Evolutionary conservation across 2,113 vertebrate species (phyloP).

Genomic region (Myanophis thanlyinensis): DNA sequence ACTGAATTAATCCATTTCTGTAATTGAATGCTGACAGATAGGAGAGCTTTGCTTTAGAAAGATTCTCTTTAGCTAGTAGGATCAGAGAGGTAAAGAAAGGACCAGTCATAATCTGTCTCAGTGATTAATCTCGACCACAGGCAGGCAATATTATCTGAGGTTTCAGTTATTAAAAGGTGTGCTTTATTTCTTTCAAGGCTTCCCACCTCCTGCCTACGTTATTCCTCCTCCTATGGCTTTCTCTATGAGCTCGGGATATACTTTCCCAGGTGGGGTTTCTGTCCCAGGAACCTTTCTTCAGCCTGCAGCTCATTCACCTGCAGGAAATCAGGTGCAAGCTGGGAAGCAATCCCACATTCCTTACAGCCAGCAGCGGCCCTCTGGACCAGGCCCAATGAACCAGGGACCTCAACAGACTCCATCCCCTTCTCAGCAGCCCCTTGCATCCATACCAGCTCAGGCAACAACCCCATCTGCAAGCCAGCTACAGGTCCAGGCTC

Average conservation of each 20-base stretch:
- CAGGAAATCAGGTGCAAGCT: slow-evolving; percentile 83
- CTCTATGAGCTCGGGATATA: slow-evolving; percentile 92
- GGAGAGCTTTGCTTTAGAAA: background rate
- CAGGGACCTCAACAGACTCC: slow-evolving; percentile 82
- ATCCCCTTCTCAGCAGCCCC: slow-evolving; percentile 79
- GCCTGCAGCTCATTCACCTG: slow-evolving; percentile 83
- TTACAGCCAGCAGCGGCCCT: slow-evolving; percentile 98
- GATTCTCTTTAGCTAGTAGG: background rate
- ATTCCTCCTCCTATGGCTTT: slow-evolving; percentile 96
- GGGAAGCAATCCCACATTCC: slow-evolving; percentile 98
- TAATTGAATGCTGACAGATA: background rate
- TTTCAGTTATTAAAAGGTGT: background rate
- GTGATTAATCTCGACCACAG: too few relatives aligned
- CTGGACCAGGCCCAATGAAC: slow-evolving; percentile 85
- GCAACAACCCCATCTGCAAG: slow-evolving; percentile 82
- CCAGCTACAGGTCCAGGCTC: slow-evolving; percentile 86
- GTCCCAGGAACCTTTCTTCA: slow-evolving; percentile 92
- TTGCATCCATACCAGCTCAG: slow-evolving; percentile 78
- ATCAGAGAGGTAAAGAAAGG: background rate
- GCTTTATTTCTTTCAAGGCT: slow-evolving; percentile 75
- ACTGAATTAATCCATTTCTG: background rate
- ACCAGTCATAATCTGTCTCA: background rate
- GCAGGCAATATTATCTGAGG: background rate
- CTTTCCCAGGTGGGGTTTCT: slow-evolving; percentile 90
- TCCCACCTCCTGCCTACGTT: slow-evolving; percentile 91